Percentiles rank a stretch among this genome's conserved stretches.
Evolutionary conservation across 2,113 vertebrate species (phyloP).

Genomic region (Prunella fulvescens): DNA sequence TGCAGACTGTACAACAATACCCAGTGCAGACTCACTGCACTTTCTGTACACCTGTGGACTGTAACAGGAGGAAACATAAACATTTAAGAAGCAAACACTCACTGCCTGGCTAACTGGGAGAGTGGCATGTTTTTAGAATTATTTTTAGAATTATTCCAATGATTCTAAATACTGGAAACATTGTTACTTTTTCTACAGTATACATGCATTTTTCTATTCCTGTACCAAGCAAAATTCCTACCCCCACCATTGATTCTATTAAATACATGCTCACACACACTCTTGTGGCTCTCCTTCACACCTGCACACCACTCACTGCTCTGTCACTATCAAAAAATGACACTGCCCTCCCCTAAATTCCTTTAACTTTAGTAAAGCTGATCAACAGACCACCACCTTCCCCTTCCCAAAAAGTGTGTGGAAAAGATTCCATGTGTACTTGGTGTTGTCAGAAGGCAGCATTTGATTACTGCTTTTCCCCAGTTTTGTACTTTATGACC

Average conservation of each 20-base stretch:
- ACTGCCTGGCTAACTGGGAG: neutral
- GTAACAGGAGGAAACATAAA: neutral
- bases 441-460: neutral
- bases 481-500: neutral
- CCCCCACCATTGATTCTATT: accelerated
- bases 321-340: neutral
- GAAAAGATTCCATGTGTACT: neutral
- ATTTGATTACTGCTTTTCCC: neutral
- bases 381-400: neutral
- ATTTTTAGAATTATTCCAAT: neutral
- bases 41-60: neutral
- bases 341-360: neutral
- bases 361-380: neutral
- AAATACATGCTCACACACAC: accelerated
- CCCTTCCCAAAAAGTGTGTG: neutral
- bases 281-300: accelerated
- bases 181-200: neutral
- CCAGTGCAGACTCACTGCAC: neutral
- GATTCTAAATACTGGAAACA: neutral
- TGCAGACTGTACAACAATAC: neutral
- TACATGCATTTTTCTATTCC: neutral
- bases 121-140: neutral
- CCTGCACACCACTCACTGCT: neutral
- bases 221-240: neutral
- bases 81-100: neutral